Evolutionary conservation across 1,140 invertebrate species (phyloP).

Genomic region (Caenorhabditis brenneri): DNA sequence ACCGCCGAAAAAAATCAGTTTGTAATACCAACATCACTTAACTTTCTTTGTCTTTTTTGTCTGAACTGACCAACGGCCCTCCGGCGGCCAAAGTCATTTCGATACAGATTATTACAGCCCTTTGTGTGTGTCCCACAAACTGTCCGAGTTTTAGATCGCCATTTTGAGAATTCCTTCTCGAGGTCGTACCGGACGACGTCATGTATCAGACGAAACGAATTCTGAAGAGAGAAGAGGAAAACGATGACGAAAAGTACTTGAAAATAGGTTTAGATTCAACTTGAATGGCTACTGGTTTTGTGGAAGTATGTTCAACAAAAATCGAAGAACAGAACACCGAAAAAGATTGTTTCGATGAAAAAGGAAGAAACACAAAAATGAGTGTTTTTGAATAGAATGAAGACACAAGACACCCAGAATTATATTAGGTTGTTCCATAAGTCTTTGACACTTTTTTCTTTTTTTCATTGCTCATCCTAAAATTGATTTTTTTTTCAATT

Average conservation of each 20-base stretch:
- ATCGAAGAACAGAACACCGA: not conserved
- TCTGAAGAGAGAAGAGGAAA: not conserved
- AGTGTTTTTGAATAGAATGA: not conserved
- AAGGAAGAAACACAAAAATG: not conserved
- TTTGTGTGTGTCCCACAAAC: constrained; percentile 13
- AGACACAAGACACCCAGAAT: not conserved
- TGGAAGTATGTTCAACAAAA: not conserved
- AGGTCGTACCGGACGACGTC: constrained; percentile 14
- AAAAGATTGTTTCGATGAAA: not conserved
- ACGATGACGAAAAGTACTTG: constrained; percentile 6
- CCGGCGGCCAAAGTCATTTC: not conserved
- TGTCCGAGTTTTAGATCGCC: not conserved
- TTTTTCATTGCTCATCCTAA: no score
- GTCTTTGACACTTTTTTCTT: no score
- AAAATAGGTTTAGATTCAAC: not conserved
- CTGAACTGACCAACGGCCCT: not conserved
- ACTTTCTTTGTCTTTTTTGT: constrained; percentile 4
- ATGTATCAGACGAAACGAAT: not conserved
- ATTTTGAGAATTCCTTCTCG: constrained; percentile 1
- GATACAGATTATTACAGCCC: not conserved
- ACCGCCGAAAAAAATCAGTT: not conserved
- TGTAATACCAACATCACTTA: not conserved
- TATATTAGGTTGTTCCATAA: no score
- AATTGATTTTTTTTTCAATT: no score
- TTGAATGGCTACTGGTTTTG: constrained; percentile 26